phyloP scores from a whole-genome alignment of 1,140 invertebrate genomes.

The Tenebrio molitor region DNA sequence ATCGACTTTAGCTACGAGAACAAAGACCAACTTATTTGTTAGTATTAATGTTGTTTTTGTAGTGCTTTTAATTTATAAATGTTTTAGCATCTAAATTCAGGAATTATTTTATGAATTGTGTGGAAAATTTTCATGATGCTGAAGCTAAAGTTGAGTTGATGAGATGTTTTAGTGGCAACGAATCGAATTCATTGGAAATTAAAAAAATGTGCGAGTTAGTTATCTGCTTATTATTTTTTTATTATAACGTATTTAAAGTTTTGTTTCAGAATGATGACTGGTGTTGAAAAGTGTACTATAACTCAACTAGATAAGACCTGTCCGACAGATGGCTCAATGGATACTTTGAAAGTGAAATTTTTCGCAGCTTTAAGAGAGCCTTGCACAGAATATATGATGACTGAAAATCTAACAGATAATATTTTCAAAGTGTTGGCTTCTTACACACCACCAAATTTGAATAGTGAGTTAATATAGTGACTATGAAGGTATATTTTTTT shows the following conservation, averaged over 20 bases:
- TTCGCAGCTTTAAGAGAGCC: conserved; percentile 11
- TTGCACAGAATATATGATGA: not conserved
- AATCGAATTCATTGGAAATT: not conserved
- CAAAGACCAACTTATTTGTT: conserved; percentile 10
- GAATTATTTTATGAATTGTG: not conserved
- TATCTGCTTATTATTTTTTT: not conserved
- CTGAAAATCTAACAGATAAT: not conserved
- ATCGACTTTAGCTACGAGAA: conserved; percentile 7
- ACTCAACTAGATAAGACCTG: not conserved
- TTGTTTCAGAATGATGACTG: not conserved
- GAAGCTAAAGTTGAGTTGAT: not conserved
- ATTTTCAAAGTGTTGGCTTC: not conserved
- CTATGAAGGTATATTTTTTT: too few species aligned
- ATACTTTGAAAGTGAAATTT: conserved; percentile 7
- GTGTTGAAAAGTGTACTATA: not conserved
- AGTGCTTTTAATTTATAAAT: not conserved
- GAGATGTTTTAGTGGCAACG: not conserved
- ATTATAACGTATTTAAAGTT: not conserved
- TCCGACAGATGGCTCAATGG: not conserved
- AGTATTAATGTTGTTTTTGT: not conserved
- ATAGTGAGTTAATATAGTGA: conserved; percentile 7
- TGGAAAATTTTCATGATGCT: not conserved
- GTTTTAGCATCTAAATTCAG: conserved; percentile 5
- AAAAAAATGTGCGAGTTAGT: not conserved
- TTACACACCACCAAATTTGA: not conserved